A percentile compares a stretch with the other conserved stretches of the same genome.
phyloP scores from a whole-genome alignment of 1,140 invertebrate genomes.

The Temnothorax curvispinosus region DNA sequence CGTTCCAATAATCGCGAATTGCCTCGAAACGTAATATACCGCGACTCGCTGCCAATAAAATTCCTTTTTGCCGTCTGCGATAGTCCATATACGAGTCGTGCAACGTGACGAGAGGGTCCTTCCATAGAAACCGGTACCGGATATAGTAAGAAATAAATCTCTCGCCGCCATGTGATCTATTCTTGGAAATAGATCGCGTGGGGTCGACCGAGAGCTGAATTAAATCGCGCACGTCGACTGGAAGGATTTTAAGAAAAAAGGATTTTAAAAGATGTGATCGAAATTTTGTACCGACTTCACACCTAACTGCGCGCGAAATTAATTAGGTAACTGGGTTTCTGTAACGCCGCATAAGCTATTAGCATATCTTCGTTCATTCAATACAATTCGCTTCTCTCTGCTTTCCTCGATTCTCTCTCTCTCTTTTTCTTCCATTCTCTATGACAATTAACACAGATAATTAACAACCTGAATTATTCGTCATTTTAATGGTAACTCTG shows the following conservation, averaged over 20 bases:
- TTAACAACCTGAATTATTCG: constrained; percentile 21
- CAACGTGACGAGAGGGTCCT: constrained; percentile 54
- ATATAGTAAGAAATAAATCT: constrained; percentile 57
- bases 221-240: constrained; percentile 35
- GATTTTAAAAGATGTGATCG: neutral
- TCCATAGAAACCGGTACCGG: constrained; percentile 29
- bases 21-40: constrained; percentile 57
- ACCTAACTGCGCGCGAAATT: neutral
- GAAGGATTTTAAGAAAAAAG: neutral
- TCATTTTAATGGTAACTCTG: constrained; percentile 2
- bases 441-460: neutral
- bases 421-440: neutral
- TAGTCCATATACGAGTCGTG: constrained; percentile 47
- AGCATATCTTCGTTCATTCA: neutral
- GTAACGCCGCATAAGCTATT: neutral
- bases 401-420: neutral
- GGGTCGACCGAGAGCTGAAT: constrained; percentile 7
- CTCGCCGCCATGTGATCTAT: constrained; percentile 28
- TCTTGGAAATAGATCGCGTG: constrained; percentile 34
- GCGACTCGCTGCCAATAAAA: constrained; percentile 55
- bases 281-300: neutral
- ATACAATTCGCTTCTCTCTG: neutral
- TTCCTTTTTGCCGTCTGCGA: constrained; percentile 53
- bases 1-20: constrained; percentile 61
- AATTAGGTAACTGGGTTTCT: constrained; percentile 40